Evolutionary conservation across 2,797 vertebrate species (phyloP), one percentile per base, ranked within the genome.

Genomic region (Austrolebias charrua): DNA sequence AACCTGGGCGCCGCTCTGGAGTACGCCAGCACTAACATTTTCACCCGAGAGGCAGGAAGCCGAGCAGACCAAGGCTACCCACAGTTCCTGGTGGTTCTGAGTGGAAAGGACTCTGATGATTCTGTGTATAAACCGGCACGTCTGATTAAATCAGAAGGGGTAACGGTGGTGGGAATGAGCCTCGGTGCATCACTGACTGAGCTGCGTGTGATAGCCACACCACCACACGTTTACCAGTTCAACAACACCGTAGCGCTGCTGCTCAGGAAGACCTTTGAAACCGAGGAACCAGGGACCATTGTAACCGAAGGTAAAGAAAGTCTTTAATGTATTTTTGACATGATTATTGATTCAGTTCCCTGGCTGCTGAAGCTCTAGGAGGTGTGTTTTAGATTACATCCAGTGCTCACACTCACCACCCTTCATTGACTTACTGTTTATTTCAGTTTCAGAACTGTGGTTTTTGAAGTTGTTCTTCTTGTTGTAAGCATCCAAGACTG

Each of bases 31-130:
- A 46, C 65, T 3, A 49, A 66, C 1, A 85, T 94, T 45, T 93
- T 95, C 75, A 89, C 68, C 0, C 60, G 68, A 1, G 75, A 59
- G 9, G 82, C 83, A 0, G 94, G 94, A 29, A 90, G 92, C 53
- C 85, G 90, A 1, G 86, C 89, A 1, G 88, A 83, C 0, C 60
- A 87, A 55, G 94, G 92, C 6, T 79, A 76, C 51, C 79, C 68
- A 2, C 92, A 95, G 72, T 91, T 86, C 78, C 82, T 92, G 35
- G 86, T 94, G 8, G 75, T 96, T 8, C 4, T 95, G 13, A 91
- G 91, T 1, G 90, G 86, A 0, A 92, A 88, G 28, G 66, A 87
- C 55, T 94, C 93, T 0, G 63, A 78, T 14, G 93, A 95, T 63
- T 2, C 47, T 0, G 14, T 87, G 4, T 43, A 50, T 4, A 85